A percentile compares a stretch with the other conserved stretches of the same genome.
Conservation (phyloP, 2,888 invertebrate genomes). For the Polyommatus icarus region DNA sequence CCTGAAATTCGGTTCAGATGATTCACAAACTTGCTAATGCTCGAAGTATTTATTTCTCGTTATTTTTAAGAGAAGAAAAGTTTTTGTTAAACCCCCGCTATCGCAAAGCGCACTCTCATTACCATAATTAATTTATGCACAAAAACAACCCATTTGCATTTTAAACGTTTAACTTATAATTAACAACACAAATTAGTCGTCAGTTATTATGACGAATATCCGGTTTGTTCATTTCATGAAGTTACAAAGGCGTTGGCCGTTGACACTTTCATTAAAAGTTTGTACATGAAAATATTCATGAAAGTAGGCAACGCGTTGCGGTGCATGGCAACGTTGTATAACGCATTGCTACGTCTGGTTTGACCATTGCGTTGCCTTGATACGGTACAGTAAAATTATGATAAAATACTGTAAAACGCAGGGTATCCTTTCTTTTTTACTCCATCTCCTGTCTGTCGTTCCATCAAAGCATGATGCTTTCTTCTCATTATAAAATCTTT, state of each 20-base stretch:
- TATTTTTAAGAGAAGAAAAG: neutral
- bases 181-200: slow-evolving; percentile 7
- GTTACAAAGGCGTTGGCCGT: neutral
- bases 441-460: too few relatives aligned
- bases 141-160: slow-evolving; percentile 14
- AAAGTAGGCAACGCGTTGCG: too few relatives aligned
- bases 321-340: too few relatives aligned
- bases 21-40: neutral
- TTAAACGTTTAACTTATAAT: slow-evolving; percentile 17
- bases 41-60: neutral
- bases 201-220: neutral
- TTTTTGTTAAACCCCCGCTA: neutral
- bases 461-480: too few relatives aligned
- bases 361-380: too few relatives aligned
- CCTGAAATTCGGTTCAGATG: neutral
- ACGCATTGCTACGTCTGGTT: too few relatives aligned
- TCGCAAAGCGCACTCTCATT: slow-evolving; percentile 12
- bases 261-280: too few relatives aligned
- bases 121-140: slow-evolving; percentile 16
- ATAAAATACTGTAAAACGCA: too few relatives aligned
- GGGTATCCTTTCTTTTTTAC: too few relatives aligned
- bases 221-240: neutral
- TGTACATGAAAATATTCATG: too few relatives aligned
- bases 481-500: too few relatives aligned
- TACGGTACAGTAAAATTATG: too few relatives aligned